Evolutionary conservation across 2,797 vertebrate genomes (phyloP).

Genomic region (Cetoscarus ocellatus): DNA sequence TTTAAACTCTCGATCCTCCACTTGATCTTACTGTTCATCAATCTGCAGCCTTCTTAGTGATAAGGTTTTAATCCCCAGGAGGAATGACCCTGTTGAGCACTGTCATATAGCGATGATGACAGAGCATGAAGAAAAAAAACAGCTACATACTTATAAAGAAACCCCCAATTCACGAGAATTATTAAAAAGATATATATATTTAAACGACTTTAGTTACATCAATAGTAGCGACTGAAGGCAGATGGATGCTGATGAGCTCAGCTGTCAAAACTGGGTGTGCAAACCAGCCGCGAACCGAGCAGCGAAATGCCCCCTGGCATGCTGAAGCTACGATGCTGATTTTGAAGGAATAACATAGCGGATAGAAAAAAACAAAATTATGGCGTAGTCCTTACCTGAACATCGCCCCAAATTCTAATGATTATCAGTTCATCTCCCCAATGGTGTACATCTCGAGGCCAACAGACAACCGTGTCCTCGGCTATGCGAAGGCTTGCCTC

Average conservation of each 20-base stretch:
- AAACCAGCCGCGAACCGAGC: background rate
- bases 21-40: no score
- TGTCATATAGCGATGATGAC: background rate
- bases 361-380: rapidly evolving
- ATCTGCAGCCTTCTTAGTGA: no score
- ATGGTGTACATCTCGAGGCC: constrained; percentile 16
- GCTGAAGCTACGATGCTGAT: rapidly evolving
- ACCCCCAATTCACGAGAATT: background rate
- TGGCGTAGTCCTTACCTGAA: constrained; percentile 55
- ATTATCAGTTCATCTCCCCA: constrained; percentile 49
- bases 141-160: background rate
- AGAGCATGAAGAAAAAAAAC: background rate
- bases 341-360: rapidly evolving
- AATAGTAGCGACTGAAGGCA: background rate
- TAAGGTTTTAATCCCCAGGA: background rate
- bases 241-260: constrained; percentile 51
- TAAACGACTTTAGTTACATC: background rate
- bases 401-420: constrained; percentile 52
- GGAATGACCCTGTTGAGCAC: constrained; percentile 23
- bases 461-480: constrained; percentile 6
- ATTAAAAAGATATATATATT: background rate
- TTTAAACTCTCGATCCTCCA: background rate
- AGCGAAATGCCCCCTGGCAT: background rate
- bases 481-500: constrained; percentile 11
- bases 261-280: constrained; percentile 69